Base-by-base conservation (phyloP, 2,797 vertebrate species). In the Echiichthys vipera region DNA sequence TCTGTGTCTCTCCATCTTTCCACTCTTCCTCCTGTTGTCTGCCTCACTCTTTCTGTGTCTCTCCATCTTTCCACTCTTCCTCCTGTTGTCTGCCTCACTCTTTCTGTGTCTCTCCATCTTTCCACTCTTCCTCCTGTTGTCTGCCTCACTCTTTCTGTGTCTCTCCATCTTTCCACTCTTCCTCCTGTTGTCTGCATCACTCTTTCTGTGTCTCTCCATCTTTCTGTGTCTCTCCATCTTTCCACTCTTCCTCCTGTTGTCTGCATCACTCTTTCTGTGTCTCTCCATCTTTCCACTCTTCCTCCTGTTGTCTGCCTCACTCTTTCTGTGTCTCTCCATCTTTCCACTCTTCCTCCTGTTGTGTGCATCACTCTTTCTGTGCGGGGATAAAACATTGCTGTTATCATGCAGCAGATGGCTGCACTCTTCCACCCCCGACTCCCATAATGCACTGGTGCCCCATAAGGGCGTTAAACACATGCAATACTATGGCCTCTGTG, bases 371-470 rank as follows among this genome's bases (percentile, higher is more conserved):
- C 1, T 20, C 20, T 14, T 25, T 4, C 32, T 45, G 2, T 2
- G 24, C n/a, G n/a, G n/a, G n/a, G n/a, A n/a, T 65, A 36, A 76
- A 83, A 78, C 74, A 61, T 51, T 42, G 64, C 69, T 63, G 83
- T 61, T 65, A 62, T 61, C 77, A 47, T 67, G 72, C 79, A 74
- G 84, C 89, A 91, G 86, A 89, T 91, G 84, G 88, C 78, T 50
- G 61, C 7, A 73, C 47, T 79, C 74, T 64, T 55, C 80, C 81
- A 74, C 78, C 80, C 77, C 80, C 73, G n/a, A 73, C 79, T 82
- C 83, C 88, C 80, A 84, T 72, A 82, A 78, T 84, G 74, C 81
- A 80, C 81, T 4, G 69, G 83, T 75, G 70, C 75, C 37, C 54
- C 36, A 40, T 40, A 86, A 83, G 74, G 83, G 84, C 64, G 87